These are phyloP conservation scores for Bombyx huttoni DNA, from an alignment of 2,888 invertebrate species.

Conservation along the genomic window DNA sequence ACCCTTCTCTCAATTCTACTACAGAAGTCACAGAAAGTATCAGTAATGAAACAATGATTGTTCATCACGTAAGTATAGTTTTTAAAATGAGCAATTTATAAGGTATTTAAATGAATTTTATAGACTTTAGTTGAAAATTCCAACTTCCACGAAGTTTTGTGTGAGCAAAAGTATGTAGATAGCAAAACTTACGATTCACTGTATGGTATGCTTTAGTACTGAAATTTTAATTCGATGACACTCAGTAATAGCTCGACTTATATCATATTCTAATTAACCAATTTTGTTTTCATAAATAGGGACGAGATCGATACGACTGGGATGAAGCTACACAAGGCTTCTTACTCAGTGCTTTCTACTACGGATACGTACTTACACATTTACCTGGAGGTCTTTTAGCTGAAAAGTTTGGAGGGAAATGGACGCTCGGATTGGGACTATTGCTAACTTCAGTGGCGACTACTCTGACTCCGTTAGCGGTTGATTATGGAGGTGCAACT, in stretches of 20 bases:
- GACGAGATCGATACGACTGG: constrained; percentile 74
- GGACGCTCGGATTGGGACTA: constrained; percentile 84
- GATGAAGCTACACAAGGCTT: constrained; percentile 79
- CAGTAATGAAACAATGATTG: constrained; percentile 10
- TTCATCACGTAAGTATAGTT: constrained; percentile 17
- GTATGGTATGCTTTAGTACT: too few species aligned
- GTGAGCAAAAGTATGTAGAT: too few species aligned
- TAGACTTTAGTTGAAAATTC: too few species aligned
- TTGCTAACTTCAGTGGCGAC: constrained; percentile 85
- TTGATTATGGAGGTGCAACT: constrained; percentile 65
- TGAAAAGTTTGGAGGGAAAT: constrained; percentile 88
- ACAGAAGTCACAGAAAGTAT: constrained; percentile 7
- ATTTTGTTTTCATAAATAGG: constrained; percentile 18
- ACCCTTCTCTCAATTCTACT: constrained; percentile 12
- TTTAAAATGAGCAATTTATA: too few species aligned
- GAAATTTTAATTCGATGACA: too few species aligned
- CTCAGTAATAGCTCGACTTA: too few species aligned
- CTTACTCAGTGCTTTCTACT: constrained; percentile 85
- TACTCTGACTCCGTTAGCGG: constrained; percentile 80
- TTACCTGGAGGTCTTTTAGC: constrained; percentile 86
- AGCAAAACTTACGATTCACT: too few species aligned
- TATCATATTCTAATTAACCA: too few species aligned
- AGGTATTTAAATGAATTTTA: too few species aligned
- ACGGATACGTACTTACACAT: constrained; percentile 87
- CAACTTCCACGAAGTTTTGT: too few species aligned